These are phyloP conservation scores for Epistrophe grossulariae DNA, from an alignment of 2,888 invertebrate species.

Conservation along the genomic window DNA sequence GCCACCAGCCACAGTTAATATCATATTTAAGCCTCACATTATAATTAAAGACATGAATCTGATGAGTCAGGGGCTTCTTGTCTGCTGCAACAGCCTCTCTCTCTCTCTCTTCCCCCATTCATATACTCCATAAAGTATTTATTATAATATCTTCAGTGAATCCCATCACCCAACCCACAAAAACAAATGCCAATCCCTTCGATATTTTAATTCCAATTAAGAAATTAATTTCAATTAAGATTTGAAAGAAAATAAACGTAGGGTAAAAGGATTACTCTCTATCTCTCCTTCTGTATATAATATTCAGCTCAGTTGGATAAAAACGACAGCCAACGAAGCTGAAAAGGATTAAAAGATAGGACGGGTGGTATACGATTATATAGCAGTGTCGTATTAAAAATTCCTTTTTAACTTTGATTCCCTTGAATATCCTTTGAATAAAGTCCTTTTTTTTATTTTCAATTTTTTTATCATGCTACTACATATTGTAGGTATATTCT, in stretches of 20 bases:
- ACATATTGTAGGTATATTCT: not conserved
- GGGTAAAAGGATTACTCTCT: slow-evolving; percentile 51
- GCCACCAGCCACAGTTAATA: not conserved
- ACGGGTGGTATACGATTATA: not conserved
- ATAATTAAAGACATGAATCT: slow-evolving; percentile 37
- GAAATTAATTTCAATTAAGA: slow-evolving; percentile 67
- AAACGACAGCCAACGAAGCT: slow-evolving; percentile 36
- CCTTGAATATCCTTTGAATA: slow-evolving; percentile 40
- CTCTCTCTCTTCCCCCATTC: not conserved
- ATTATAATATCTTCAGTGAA: not conserved
- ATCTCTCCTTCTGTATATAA: not conserved
- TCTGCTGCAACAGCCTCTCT: not conserved
- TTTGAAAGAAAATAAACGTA: slow-evolving; percentile 49
- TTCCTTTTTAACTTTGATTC: slow-evolving; percentile 34
- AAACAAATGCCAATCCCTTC: slow-evolving; percentile 30
- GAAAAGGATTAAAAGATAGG: slow-evolving; percentile 34
- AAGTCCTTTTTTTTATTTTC: slow-evolving; percentile 38
- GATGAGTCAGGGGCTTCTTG: slow-evolving; percentile 54
- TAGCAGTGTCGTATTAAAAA: slow-evolving; percentile 28
- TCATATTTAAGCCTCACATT: slow-evolving; percentile 44
- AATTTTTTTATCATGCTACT: not conserved
- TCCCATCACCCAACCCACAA: not conserved
- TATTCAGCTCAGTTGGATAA: slow-evolving; percentile 8
- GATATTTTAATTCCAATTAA: slow-evolving; percentile 64
- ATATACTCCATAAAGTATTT: not conserved